Base-by-base conservation (phyloP, 2,797 vertebrate genomes). In the Neosilurus hyrtlii region DNA sequence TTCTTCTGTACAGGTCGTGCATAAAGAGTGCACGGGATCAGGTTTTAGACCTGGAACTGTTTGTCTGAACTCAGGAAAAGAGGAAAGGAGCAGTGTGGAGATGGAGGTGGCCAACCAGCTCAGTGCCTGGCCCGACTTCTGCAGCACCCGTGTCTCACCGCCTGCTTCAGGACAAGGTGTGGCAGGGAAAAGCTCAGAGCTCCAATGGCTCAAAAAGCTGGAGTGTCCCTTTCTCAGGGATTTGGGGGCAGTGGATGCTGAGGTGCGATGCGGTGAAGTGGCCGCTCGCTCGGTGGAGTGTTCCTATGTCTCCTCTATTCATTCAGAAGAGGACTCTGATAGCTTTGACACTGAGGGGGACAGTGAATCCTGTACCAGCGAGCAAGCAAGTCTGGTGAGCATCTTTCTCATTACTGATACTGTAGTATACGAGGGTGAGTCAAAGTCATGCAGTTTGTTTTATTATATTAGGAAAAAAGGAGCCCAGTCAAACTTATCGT, bases 301-400 rank as follows among this genome's bases (percentile, higher is more conserved):
- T 85, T 91, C 94, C 0, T 95, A 95, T 0, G 88, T 94, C 20
- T 97, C 95, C 0, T 95, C 96, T 14, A 90, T 96, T 68, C 95
- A 94, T 89, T 92, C 97, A 43, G 97, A 95, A 54, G 97, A 97
- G 0, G 97, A 98, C 91, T 94, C 94, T 0, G 94, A 93, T 71
- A 84, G 87, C 83, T 96, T 95, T 0, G 97, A 98, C 82, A 97
- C 96, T 0, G 98, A 99, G 79, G 97, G 95, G 10, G 97, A 98
- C 90, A 97, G 96, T 9, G 97, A 97, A 86, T 95, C 95, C 59
- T 97, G 91, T 82, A 91, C 95, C 59, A 94, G 92, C 84, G 97
- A 98, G 82, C 95, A 95, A 80, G 96, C 96, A 54, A 95, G 92
- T 85, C 94, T 98, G 96, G 98, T 99, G 89, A 95, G 95, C 8